phyloP scores from a whole-genome alignment of 2,797 vertebrate species.

The Epinephelus awoara region DNA sequence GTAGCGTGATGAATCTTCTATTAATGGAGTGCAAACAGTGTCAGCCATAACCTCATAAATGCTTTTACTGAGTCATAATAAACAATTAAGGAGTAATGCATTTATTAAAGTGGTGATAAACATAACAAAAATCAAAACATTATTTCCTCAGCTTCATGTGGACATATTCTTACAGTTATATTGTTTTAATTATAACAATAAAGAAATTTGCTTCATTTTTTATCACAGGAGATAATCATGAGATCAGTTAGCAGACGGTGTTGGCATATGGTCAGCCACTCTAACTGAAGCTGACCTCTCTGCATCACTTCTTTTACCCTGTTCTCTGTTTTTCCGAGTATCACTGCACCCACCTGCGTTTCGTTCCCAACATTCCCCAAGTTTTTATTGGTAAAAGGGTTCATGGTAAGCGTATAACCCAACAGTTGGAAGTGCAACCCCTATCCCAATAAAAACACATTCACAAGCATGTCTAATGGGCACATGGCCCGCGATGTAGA shows the following conservation, averaged over 20 bases:
- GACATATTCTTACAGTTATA: conserved; percentile 3
- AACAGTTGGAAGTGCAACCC: conserved; percentile 48
- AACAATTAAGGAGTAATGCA: conserved; percentile 26
- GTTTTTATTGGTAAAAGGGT: conserved; percentile 57
- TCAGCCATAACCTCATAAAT: conserved; percentile 36
- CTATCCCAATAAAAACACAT: conserved; percentile 62
- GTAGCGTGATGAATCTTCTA: conserved; percentile 35
- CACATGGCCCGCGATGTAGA: conserved; percentile 50
- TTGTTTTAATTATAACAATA: conserved; percentile 1
- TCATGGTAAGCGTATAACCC: conserved; percentile 48
- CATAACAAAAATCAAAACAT: conserved; percentile 21
- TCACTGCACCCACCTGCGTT: conserved; percentile 53
- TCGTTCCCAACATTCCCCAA: conserved; percentile 56
- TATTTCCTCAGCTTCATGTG: conserved; percentile 9
- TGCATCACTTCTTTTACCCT: conserved; percentile 9
- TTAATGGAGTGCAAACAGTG: conserved; percentile 41
- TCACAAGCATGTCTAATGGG: conserved; percentile 56
- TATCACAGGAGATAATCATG: background rate
- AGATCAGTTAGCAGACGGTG: background rate
- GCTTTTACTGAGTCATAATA: conserved; percentile 19
- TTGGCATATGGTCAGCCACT: background rate
- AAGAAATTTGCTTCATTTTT: background rate
- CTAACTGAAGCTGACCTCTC: conserved; percentile 9
- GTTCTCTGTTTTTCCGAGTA: conserved; percentile 1
- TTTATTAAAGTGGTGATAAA: conserved; percentile 37